Conservation (phyloP, 2,113 vertebrate species). For the Tympanuchus pallidicinctus region DNA sequence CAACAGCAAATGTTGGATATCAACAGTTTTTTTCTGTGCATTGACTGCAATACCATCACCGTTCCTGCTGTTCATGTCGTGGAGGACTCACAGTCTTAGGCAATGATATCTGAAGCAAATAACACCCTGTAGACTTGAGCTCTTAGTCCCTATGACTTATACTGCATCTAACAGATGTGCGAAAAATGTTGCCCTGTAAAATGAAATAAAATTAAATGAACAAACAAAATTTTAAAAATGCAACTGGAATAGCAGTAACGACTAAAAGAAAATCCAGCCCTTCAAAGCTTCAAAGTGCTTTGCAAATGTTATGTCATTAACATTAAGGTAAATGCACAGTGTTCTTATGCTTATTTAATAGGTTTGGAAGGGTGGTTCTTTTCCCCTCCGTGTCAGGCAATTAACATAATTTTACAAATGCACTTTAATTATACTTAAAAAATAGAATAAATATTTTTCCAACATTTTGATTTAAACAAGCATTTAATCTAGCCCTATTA, state of each 20-base stretch:
- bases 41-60: neutral
- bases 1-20: neutral
- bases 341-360: slow-evolving; percentile 9
- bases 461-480: slow-evolving; percentile 60
- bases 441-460: slow-evolving; percentile 64
- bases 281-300: slow-evolving; percentile 11
- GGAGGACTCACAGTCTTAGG: neutral
- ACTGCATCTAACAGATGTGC: neutral
- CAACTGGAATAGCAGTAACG: neutral
- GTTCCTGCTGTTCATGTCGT: neutral
- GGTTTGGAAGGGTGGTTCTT: neutral
- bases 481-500: slow-evolving; percentile 61
- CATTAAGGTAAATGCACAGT: neutral
- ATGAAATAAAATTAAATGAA: neutral
- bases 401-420: slow-evolving; percentile 40
- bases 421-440: slow-evolving; percentile 55
- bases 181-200: neutral
- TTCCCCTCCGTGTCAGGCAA: neutral
- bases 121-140: neutral
- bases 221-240: neutral
- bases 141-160: neutral
- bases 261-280: neutral
- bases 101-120: neutral
- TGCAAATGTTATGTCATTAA: slow-evolving; percentile 24
- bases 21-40: neutral